Percentiles rank a stretch among this genome's conserved stretches.
Evolutionary conservation across 2,888 invertebrate genomes (phyloP).

Genomic region (Tenthredo scrophulariae): DNA sequence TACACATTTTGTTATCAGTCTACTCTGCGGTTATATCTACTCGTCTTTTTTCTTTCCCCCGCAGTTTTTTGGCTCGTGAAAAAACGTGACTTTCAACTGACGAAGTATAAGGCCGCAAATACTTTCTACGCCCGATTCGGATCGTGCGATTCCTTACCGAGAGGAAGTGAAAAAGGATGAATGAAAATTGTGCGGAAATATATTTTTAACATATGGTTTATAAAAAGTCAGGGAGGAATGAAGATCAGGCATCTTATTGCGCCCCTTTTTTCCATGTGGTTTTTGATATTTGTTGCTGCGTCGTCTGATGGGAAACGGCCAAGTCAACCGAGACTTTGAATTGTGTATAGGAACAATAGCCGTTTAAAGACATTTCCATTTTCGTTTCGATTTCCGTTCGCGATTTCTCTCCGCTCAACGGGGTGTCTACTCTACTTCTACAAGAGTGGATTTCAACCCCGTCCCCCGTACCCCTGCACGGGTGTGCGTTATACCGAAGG

Average conservation of each 20-base stretch:
- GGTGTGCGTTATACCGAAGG: background rate
- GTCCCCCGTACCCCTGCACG: background rate
- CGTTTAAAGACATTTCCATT: conserved; percentile 39
- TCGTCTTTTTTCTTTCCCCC: background rate
- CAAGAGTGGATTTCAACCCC: conserved; percentile 18
- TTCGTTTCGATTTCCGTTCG: conserved; percentile 51
- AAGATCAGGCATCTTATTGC: background rate
- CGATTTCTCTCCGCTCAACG: background rate
- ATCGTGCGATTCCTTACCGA: background rate
- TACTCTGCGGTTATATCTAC: background rate
- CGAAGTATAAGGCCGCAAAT: conserved; percentile 12
- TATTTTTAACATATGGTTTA: background rate
- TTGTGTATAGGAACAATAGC: conserved; percentile 41
- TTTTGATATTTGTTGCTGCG: background rate
- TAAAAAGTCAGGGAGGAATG: too few species aligned
- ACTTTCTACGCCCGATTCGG: background rate
- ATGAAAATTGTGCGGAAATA: background rate
- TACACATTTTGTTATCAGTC: background rate
- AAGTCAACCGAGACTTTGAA: background rate
- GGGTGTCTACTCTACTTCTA: background rate
- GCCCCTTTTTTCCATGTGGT: background rate
- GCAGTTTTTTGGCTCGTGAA: conserved; percentile 4
- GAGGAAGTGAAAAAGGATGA: background rate
- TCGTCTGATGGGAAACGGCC: background rate
- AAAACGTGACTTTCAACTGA: conserved; percentile 27